Evolutionary conservation across 2,113 vertebrate genomes (phyloP).

Genomic region (Athene noctua): DNA sequence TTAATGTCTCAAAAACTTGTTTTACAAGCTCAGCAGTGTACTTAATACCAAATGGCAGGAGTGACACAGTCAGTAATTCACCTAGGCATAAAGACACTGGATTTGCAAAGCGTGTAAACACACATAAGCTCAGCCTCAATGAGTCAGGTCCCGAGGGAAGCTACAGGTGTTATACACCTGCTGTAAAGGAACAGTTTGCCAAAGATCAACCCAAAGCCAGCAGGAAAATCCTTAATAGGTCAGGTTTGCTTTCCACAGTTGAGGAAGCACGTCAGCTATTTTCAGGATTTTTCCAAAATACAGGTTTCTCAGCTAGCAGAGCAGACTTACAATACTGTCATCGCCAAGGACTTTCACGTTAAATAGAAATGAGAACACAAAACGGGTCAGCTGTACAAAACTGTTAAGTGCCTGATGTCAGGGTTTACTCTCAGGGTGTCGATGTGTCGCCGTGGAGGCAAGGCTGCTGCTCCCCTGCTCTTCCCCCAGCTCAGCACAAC

Average conservation of each 20-base stretch:
- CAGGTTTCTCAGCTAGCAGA: not conserved
- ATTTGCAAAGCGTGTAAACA: not conserved
- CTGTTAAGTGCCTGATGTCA: not conserved
- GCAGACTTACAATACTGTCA: not conserved
- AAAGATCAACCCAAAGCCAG: not conserved
- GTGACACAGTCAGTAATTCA: not conserved
- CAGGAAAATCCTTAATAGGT: not conserved
- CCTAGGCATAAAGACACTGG: not conserved
- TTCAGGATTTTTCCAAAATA: not conserved
- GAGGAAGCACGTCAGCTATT: not conserved
- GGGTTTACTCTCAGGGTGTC: not conserved
- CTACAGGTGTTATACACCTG: not conserved
- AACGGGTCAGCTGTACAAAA: not conserved
- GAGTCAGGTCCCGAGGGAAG: not conserved
- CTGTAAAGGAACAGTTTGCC: not conserved
- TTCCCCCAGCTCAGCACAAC: not conserved
- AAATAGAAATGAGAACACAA: not conserved
- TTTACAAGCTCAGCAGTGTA: not conserved
- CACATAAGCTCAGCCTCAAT: not conserved
- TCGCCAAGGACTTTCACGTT: not conserved
- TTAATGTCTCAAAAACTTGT: not conserved
- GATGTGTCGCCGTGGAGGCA: not conserved
- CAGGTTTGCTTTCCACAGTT: not conserved
- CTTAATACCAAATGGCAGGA: not conserved
- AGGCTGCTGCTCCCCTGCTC: not conserved